Evolutionary conservation across 2,797 vertebrate genomes (phyloP), one percentile per base, ranked within the genome.

Genomic region (Tadarida brasiliensis): DNA sequence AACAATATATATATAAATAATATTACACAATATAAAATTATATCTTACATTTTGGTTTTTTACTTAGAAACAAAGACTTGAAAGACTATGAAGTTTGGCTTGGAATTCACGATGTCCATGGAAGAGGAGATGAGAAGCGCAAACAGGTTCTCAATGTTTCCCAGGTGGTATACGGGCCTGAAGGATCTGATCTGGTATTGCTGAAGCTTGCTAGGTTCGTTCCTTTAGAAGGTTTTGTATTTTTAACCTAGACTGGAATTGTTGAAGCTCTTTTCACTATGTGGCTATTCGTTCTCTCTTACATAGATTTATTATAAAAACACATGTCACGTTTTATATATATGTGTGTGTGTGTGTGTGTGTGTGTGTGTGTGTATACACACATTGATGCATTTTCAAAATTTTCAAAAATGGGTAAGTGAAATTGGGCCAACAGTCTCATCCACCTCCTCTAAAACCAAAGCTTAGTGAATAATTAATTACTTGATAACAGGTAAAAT

Each of bases 51-150:
- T 93, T 90, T 33, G 19, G 83, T 96, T 96, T 77, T 57, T 96
- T 54, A 35, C 90, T 94, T 98, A 99, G 99, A 91, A 99, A 99
- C 97, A 99, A 99, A 91, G 99, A 99, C 96, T 98, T 99, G 97
- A 99, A 99, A 87, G 99, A 99, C 95, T 99, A 99, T 98, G 99
- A 98, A 97, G 99, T 99, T 84, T 99, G 99, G 99, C 98, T 99
- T 90, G 99, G 99, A 78, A 98, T 99, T 63, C 99, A 99, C 74
- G 99, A 99, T 97, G 98, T 99, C 89, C 98, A 98, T 87, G 99
- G 99, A 96, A 99, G 98, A 2, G 97, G 98, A 73, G 98, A 99
- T 56, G 99, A 99, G 93, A 98, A 97, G 84, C 99, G 97, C 17
- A 99, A 98, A 96, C 99, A 99, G 98, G 98, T 99, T 97, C 98